Percentiles rank a stretch among this genome's conserved stretches.
Conservation (phyloP, 2,888 invertebrate genomes). For the Aelia acuminata region DNA sequence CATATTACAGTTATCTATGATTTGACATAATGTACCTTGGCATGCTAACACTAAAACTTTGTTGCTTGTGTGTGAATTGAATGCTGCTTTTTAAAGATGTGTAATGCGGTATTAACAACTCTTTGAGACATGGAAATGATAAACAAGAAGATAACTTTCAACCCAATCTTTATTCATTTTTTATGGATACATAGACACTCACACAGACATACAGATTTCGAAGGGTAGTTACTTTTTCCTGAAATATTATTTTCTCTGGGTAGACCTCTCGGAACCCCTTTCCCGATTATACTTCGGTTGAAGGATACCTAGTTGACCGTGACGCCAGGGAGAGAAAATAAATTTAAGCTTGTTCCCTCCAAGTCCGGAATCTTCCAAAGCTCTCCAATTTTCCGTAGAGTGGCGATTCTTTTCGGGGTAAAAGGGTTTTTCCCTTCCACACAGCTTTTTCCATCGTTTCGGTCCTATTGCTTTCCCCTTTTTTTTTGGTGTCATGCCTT, state of each 20-base stretch:
- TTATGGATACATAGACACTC: too few species aligned
- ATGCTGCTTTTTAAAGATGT: too few species aligned
- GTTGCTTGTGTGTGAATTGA: too few species aligned
- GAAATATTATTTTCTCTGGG: background rate
- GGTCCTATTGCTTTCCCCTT: slow-evolving; percentile 6
- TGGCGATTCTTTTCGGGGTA: slow-evolving; percentile 40
- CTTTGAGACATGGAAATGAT: too few species aligned
- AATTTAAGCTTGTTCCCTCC: slow-evolving; percentile 9
- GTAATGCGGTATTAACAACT: too few species aligned
- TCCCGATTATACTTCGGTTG: slow-evolving; percentile 1
- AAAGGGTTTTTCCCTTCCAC: background rate
- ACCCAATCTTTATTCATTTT: too few species aligned
- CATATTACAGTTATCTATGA: too few species aligned
- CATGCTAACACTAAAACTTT: too few species aligned
- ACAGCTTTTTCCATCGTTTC: slow-evolving; percentile 24
- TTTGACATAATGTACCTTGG: too few species aligned
- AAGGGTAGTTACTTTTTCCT: background rate
- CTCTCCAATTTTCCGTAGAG: slow-evolving; percentile 27
- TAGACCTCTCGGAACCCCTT: background rate
- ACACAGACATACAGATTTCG: too few species aligned
- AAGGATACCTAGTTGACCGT: slow-evolving; percentile 40
- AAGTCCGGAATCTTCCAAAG: slow-evolving; percentile 25
- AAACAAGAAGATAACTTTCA: too few species aligned
- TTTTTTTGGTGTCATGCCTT: slow-evolving; percentile 14
- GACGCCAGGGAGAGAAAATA: slow-evolving; percentile 26